Evolutionary conservation across 2,113 vertebrate genomes (phyloP).

Genomic region (Sprattus sprattus): DNA sequence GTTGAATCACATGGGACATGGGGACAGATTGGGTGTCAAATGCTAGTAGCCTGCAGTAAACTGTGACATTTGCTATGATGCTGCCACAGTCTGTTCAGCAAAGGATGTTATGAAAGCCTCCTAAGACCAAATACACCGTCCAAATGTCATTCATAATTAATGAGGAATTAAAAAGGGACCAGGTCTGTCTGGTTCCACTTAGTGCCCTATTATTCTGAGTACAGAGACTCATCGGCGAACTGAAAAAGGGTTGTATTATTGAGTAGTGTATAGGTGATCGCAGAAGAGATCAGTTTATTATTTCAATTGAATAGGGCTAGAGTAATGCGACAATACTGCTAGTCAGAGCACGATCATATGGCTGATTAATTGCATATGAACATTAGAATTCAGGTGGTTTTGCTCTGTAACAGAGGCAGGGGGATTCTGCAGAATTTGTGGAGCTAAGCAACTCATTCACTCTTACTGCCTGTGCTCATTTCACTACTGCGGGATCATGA

Average conservation of each 20-base stretch:
- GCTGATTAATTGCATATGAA: no score
- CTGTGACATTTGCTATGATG: slow-evolving; percentile 40
- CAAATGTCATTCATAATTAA: slow-evolving; percentile 36
- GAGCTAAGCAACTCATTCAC: no score
- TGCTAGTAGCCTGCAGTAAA: slow-evolving; percentile 34
- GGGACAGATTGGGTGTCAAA: neutral
- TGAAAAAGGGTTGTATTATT: neutral
- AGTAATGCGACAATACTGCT: neutral
- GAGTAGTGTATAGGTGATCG: neutral
- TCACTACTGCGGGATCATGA: no score
- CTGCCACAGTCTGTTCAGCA: slow-evolving; percentile 14
- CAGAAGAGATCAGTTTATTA: neutral
- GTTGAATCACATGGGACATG: neutral
- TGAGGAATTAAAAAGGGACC: neutral
- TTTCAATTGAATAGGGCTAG: neutral
- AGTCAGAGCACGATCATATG: no score
- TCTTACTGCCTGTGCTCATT: no score
- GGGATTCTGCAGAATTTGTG: no score
- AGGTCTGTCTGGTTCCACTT: neutral
- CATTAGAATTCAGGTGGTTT: no score
- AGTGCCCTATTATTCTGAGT: neutral
- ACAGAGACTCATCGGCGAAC: neutral
- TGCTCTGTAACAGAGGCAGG: no score
- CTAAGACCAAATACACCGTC: slow-evolving; percentile 30
- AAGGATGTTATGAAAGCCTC: slow-evolving; percentile 34